phyloP scores from a whole-genome alignment of 2,797 vertebrate genomes.

The Phalloptychus januarius region DNA sequence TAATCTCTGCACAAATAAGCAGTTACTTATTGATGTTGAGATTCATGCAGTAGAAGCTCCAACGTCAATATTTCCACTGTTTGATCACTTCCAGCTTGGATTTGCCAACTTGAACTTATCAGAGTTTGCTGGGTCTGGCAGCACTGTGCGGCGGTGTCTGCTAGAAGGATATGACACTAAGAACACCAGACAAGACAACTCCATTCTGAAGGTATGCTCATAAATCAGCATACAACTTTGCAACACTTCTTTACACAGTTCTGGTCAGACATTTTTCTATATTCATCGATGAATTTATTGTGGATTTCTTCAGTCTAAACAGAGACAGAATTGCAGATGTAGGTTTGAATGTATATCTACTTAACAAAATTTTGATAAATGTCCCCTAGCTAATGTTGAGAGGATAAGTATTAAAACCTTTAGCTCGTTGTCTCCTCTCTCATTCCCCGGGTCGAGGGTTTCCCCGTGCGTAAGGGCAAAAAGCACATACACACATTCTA shows the following conservation, averaged over 20 bases:
- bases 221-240: neutral
- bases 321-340: neutral
- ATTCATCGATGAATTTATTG: neutral
- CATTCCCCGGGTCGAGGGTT: too few relatives aligned
- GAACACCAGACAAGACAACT: constrained; percentile 97
- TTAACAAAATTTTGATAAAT: neutral
- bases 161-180: constrained; percentile 98
- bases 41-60: neutral
- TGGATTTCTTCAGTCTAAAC: neutral
- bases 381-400: neutral
- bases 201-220: constrained; percentile 92
- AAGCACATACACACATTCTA: too few relatives aligned
- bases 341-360: neutral
- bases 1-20: constrained; percentile 5
- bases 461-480: too few relatives aligned
- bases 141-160: constrained; percentile 90
- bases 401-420: too few relatives aligned
- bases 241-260: neutral
- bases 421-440: too few relatives aligned
- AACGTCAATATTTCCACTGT: constrained; percentile 6
- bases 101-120: constrained; percentile 97
- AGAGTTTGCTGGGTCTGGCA: constrained; percentile 96
- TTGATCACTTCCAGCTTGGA: constrained; percentile 83
- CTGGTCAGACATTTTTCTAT: neutral
- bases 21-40: neutral